Evolutionary conservation across 2,797 vertebrate genomes (phyloP).

Genomic region (Notoglanidium macrostoma): DNA sequence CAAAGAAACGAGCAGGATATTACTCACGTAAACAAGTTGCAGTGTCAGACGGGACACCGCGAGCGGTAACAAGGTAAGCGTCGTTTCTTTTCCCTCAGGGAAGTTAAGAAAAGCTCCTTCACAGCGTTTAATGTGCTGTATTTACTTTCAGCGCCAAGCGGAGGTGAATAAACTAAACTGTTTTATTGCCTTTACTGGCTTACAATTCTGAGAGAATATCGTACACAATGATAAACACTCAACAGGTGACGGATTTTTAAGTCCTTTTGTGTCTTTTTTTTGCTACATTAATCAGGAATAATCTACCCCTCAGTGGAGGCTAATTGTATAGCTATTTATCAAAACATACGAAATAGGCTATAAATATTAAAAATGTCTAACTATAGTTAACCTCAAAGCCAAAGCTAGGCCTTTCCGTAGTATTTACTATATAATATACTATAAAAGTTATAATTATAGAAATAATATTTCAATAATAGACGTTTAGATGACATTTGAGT

Average conservation of each 20-base stretch:
- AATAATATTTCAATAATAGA: background rate
- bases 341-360: too few relatives aligned
- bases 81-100: too few relatives aligned
- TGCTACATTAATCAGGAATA: background rate
- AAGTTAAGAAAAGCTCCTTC: background rate
- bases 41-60: background rate
- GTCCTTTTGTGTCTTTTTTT: too few relatives aligned
- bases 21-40: slow-evolving; percentile 11
- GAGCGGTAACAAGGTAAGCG: background rate
- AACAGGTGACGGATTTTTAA: background rate
- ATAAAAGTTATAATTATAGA: background rate
- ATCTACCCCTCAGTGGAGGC: background rate
- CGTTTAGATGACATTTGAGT: background rate
- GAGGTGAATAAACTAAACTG: background rate
- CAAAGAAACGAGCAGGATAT: background rate
- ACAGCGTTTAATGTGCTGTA: background rate
- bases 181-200: background rate
- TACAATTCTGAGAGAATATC: background rate
- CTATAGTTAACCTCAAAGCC: background rate
- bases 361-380: too few relatives aligned
- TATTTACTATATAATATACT: background rate
- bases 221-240: background rate
- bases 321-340: background rate
- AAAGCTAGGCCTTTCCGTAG: too few relatives aligned
- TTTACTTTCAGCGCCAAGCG: background rate